Evolutionary conservation across 2,888 invertebrate genomes (phyloP), one percentile per base, ranked within the genome.

Genomic region (Mythimna pallens): DNA sequence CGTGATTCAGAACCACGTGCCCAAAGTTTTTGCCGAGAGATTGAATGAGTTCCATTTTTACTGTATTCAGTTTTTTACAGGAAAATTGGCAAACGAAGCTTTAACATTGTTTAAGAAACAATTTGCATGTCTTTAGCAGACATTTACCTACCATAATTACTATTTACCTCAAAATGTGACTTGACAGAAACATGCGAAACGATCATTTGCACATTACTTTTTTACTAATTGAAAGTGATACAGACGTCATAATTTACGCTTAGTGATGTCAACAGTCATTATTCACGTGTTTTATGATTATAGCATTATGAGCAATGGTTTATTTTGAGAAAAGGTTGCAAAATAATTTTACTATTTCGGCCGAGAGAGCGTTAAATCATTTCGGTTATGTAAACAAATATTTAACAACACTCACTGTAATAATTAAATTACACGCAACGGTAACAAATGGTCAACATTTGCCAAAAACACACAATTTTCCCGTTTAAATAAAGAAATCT

Each of bases 181-280:
- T 43, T 47, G 7, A 4, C 65, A 63, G 14, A 59, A 78, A 58
- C 65, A 54, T n/a, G 78, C 30, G 22, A 70, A 65, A 52, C 20
- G 36, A 70, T 81, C 57, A 69, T 47, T 65, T 36, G 50, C n/a
- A 14, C 25, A 75, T 75, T 75, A 55, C 8, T 40, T 54, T 50
- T 69, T 69, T 70, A 62, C 20, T 54, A 65, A 69, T 65, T 65
- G 1, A 36, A 52, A 55, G 10, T 65, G 8, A 30, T 75, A 34
- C 3, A 4, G 30, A 59, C 47, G n/a, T 62, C 63, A 67, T 55
- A 55, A 36, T 70, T 61, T 40, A 50, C 22, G 47, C 12, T 3
- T 34, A 25, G 34, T 62, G 72, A 55, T n/a, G 47, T 70, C 70
- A 70, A 36, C 20, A 14, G 14, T n/a, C 20, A 20, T 4, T 30